Evolutionary conservation across 2,797 vertebrate species (phyloP).

Genomic region (Catamblyrhynchus diadema): DNA sequence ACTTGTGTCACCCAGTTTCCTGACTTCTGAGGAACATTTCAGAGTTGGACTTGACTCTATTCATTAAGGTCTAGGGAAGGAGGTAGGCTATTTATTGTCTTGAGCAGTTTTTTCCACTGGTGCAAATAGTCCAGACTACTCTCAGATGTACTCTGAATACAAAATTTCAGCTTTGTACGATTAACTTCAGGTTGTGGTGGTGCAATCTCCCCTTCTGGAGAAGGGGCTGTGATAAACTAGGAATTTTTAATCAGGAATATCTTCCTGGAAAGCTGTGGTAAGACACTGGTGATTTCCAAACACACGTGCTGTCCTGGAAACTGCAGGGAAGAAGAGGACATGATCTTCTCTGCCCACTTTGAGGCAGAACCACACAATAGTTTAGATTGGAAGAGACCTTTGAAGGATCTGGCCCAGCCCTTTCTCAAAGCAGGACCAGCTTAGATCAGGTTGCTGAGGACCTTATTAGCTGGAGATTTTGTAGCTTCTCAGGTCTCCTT

Average conservation of each 20-base stretch:
- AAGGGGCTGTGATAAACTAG: not conserved
- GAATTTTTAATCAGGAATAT: not conserved
- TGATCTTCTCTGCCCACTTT: fast-evolving
- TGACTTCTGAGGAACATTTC: not conserved
- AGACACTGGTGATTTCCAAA: not conserved
- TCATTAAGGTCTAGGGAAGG: not conserved
- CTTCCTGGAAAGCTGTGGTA: not conserved
- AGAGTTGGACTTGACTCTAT: not conserved
- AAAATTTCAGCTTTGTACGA: not conserved
- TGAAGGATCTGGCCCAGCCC: not conserved
- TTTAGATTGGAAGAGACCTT: not conserved
- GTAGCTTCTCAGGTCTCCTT: not conserved
- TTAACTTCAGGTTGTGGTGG: not conserved
- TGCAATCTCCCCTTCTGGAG: not conserved
- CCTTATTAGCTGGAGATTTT: not conserved
- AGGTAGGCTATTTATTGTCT: not conserved
- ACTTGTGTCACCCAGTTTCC: not conserved
- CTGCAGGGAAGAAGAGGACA: not conserved
- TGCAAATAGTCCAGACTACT: not conserved
- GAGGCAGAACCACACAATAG: not conserved
- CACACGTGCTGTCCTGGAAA: fast-evolving
- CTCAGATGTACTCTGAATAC: not conserved
- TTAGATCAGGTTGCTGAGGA: not conserved
- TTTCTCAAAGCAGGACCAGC: not conserved
- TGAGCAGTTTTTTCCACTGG: not conserved